phyloP scores from a whole-genome alignment of 2,888 invertebrate species.

The Eugnorisma glareosa region DNA sequence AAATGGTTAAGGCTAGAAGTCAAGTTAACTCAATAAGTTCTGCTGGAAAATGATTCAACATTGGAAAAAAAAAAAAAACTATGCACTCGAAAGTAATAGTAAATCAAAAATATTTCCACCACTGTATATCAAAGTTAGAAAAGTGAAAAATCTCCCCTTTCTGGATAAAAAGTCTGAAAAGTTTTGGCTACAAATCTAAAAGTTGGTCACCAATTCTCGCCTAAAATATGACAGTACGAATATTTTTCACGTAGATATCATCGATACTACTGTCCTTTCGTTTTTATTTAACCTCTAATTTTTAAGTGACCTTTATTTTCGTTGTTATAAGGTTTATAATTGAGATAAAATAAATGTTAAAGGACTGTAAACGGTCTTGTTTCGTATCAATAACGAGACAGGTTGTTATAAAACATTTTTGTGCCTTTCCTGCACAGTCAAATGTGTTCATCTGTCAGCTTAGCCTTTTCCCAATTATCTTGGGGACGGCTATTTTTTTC shows the following conservation, averaged over 20 bases:
- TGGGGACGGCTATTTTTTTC: too few species aligned
- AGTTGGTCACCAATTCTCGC: not conserved
- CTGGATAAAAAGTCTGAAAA: slow-evolving; percentile 34
- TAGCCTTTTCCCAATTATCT: too few species aligned
- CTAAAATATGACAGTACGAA: not conserved
- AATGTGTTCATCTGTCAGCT: not conserved
- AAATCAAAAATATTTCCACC: slow-evolving; percentile 12
- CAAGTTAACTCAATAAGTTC: not conserved
- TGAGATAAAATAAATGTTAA: not conserved
- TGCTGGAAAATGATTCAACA: not conserved
- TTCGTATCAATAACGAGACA: not conserved
- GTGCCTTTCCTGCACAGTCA: not conserved
- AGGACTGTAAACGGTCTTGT: not conserved
- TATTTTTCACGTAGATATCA: not conserved
- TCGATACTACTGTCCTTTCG: not conserved
- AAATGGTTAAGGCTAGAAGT: not conserved
- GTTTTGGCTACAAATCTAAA: slow-evolving; percentile 19
- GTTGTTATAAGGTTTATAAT: not conserved
- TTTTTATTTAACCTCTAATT: not conserved
- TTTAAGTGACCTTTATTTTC: not conserved
- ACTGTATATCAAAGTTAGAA: not conserved
- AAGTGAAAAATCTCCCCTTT: slow-evolving; percentile 15
- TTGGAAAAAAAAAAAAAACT: not conserved
- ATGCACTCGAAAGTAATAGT: not conserved
- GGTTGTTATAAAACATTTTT: not conserved